Evolutionary conservation across 2,888 invertebrate species (phyloP).

Genomic region (Epirrhoe alternata): DNA sequence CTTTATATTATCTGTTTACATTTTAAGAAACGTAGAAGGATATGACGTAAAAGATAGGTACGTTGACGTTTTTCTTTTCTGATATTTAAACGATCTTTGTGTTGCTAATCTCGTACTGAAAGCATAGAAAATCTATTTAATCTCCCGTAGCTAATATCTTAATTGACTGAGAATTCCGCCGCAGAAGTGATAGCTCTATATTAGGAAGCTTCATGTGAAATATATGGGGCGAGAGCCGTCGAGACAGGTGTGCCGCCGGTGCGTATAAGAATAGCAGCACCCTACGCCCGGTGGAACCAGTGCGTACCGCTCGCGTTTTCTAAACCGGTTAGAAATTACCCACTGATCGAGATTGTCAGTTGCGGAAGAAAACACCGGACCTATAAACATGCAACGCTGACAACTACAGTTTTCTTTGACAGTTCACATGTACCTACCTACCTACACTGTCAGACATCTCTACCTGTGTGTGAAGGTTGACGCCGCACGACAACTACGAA

Average conservation of each 20-base stretch:
- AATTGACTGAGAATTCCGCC: constrained; percentile 41
- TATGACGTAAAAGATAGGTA: neutral
- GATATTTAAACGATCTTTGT: neutral
- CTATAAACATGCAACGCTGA: constrained; percentile 67
- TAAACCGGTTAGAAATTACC: constrained; percentile 85
- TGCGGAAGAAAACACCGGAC: constrained; percentile 81
- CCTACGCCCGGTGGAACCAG: constrained; percentile 41
- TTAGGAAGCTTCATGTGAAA: constrained; percentile 52
- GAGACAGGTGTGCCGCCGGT: constrained; percentile 48
- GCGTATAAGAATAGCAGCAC: constrained; percentile 60
- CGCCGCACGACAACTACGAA: neutral
- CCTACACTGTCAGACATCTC: constrained; percentile 14
- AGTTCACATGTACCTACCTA: constrained; percentile 37
- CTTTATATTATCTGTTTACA: neutral
- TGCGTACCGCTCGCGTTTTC: constrained; percentile 73
- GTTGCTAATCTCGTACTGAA: constrained; percentile 4
- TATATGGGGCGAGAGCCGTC: constrained; percentile 72
- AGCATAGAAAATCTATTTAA: constrained; percentile 34
- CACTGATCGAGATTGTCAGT: constrained; percentile 82
- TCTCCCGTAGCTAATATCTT: constrained; percentile 35
- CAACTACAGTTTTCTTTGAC: constrained; percentile 69
- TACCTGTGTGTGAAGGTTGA: constrained; percentile 6
- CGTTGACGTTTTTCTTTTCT: neutral
- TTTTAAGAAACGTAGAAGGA: neutral
- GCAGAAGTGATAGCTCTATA: constrained; percentile 48